Base-by-base conservation (phyloP, 2,113 vertebrate genomes). In the Pteruthius melanotis region DNA sequence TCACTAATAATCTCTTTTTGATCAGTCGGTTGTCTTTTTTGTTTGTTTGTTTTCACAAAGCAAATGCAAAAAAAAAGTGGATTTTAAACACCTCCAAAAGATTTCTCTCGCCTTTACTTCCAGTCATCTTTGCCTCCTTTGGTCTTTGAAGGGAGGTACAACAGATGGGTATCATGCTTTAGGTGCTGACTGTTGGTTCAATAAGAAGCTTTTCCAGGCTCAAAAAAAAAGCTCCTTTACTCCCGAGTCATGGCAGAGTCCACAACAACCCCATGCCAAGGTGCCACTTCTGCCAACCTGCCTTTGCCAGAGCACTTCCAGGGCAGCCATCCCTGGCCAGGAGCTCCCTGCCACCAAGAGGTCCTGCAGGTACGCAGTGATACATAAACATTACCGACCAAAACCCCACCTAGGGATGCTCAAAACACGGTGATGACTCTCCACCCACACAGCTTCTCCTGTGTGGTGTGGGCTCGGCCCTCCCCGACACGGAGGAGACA, bases 1-100 rank as follows among this genome's bases (percentile, higher is more conserved):
- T 96, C 96, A 96, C 82, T 93, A 97, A 97, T 94, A 91, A 91
- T 52, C 57, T 76, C 66, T 84, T 94, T 95, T 87, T 96, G 96
- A 95, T 94, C 91, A 65, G 61, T 40, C 39, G 22, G 40, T 33
- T 47, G 40, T 35, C 33, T 8, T n/a, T 40, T 35, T 57, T 40
- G 13, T 26, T 69, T 63, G 61, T 70, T 94, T 76, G 83, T 72
- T 95, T 92, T 88, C 31, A 82, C 33, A 70, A 74, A 96, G 89
- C 89, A 71, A 91, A 76, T 2, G 3, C 22, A 72, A 33, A 68
- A 54, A 21, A 22, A n/a, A n/a, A 44, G 30, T 13, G 35, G n/a
- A 84, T 94, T 94, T 96, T 66, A 87, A 92, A 94, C 30, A 44
- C 59, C 65, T 90, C 61, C 57, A 91, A 53, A 45, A 44, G 71